Base-by-base conservation (phyloP, 2,113 vertebrate genomes). In the Montifringilla adamsi region DNA sequence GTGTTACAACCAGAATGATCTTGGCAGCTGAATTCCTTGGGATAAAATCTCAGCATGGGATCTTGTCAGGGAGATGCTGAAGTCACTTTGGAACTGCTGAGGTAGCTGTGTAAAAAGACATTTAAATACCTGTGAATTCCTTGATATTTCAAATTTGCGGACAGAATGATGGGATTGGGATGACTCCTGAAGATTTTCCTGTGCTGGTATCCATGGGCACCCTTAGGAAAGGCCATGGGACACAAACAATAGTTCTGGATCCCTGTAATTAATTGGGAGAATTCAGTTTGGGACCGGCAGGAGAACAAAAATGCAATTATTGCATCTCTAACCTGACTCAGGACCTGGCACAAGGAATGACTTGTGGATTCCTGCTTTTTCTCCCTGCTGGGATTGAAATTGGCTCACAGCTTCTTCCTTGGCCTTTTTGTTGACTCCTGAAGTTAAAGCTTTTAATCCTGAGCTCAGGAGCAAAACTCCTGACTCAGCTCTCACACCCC, bases 401-500 rank as follows among this genome's bases (percentile, higher is more conserved):
- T 55, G 50, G 33, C 37, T 92, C 68, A 10, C 37, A 74, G 77
- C 47, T 94, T 95, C 89, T 44, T 39, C 58, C 41, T 49, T 30
- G 72, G 80, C 46, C 75, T 88, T 92, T 84, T 18, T 89, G 55
- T 62, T n/a, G 59, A 33, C 50, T 83, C 46, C 52, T 81, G 37
- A 53, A 74, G n/a, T 78, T 52, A 76, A 85, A 62, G 37, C 24
- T 53, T 76, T 90, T 73, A 84, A 64, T 77, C 64, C 46, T 70
- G 46, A 27, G 37, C 59, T 87, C n/a, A 7, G 68, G 24, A 69
- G 58, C 59, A 73, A 76, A 80, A 56, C 13, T 31, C 79, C 72
- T 62, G 73, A 95, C 68, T 94, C 89, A 94, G 93, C 86, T 37
- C 47, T 70, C 59, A 10, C 69, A 39, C n/a, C n/a, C 52, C 56